These are phyloP conservation scores for Cydia splendana DNA, from an alignment of 1,140 invertebrate species.

Conservation along the genomic window DNA sequence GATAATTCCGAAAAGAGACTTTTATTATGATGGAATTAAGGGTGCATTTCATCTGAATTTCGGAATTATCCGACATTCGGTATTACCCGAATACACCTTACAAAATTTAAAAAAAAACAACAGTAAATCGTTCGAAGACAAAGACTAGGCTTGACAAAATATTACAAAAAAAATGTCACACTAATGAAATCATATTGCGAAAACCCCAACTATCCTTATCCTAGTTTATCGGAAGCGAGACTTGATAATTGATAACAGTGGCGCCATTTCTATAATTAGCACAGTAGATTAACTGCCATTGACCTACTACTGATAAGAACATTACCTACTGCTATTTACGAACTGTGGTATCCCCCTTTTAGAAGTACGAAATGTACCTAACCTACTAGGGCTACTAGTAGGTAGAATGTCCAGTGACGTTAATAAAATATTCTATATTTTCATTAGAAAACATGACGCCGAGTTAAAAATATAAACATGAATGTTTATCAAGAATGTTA, in stretches of 20 bases:
- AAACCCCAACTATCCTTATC: background rate
- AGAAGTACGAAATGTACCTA: background rate
- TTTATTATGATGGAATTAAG: too few species aligned
- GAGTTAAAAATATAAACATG: background rate
- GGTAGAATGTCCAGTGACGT: background rate
- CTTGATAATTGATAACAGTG: slow-evolving; percentile 18
- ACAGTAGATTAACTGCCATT: slow-evolving; percentile 4
- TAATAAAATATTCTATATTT: background rate
- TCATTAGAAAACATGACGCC: background rate
- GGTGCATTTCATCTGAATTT: too few species aligned
- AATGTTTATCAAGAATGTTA: slow-evolving; percentile 5
- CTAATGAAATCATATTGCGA: background rate
- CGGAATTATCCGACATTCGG: too few species aligned
- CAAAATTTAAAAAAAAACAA: too few species aligned
- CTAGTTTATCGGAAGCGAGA: background rate
- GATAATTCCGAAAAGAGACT: too few species aligned
- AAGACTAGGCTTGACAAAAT: background rate
- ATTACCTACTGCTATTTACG: slow-evolving; percentile 12
- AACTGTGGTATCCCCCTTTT: background rate
- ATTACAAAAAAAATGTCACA: background rate
- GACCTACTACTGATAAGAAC: slow-evolving; percentile 14
- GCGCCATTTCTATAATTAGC: slow-evolving; percentile 13
- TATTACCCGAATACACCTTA: too few species aligned
- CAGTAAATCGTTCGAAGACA: too few species aligned
- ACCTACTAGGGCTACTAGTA: too few species aligned